Evolutionary conservation across 2,888 invertebrate species (phyloP), one percentile per base, ranked within the genome.

Genomic region (Acrocyrtus sp.): DNA sequence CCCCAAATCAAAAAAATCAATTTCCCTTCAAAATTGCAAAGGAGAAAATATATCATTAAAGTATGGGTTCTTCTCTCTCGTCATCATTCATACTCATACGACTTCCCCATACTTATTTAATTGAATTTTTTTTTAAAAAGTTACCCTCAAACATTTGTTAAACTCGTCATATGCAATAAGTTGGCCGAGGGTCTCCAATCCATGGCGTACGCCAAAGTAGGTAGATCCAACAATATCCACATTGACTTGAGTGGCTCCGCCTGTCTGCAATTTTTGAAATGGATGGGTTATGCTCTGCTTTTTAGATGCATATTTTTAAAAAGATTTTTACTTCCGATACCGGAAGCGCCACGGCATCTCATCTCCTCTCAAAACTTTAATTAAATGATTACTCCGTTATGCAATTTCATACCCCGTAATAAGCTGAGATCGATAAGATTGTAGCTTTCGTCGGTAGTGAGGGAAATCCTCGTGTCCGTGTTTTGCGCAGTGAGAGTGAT

Each of bases 101-200:
- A 12, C 12, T 39, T 12, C 12, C 10, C 12, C 10, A 39, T 39
- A 39, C 12, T 39, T 47, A 8, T 34, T 34, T 34, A 34, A 34
- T 8, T 34, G 34, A 34, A 34, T 34, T 34, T 34, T n/a, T n/a
- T n/a, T 34, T 34, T 12, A 34, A 34, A 34, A 8, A 34, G 12
- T 17, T 15, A 69, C 86, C 0, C 89, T 87, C 3, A 92, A 85
- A 22, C 89, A 74, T 39, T 77, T 76, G 34, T 75, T 68, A 48
- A 61, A 74, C 22, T 72, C 68, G 87, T 60, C 84, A 77, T 84
- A 83, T 1, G 86, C 87, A 1, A 90, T 87, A 62, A 94, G 84
- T 62, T 81, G 81, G 3, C 78, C 74, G n/a, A 80, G 41, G 19
- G 78, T 79, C 48, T 81, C 81, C 15, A 81, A 47, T 5, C 76